Evolutionary conservation across 2,888 invertebrate genomes (phyloP).

Genomic region (Adelognathus sp.): DNA sequence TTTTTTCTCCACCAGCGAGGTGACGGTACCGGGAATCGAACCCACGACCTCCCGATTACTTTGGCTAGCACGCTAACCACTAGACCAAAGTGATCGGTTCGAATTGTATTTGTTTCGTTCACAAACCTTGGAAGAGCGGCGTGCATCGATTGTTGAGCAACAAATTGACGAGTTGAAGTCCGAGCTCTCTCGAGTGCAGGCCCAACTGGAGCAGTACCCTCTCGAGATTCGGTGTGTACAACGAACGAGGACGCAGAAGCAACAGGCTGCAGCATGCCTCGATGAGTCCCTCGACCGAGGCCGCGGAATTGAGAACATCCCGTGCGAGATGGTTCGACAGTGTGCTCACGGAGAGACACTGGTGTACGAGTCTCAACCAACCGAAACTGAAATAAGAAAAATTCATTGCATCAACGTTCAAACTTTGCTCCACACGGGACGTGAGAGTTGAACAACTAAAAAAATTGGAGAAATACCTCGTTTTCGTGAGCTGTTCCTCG

Average conservation of each 20-base stretch:
- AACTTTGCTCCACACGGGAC: not conserved
- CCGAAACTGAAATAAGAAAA: slow-evolving; percentile 85
- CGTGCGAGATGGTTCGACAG: slow-evolving; percentile 76
- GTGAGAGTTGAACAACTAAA: not conserved
- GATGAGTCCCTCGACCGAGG: slow-evolving; percentile 86
- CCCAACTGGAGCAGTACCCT: slow-evolving; percentile 88
- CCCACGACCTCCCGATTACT: too few species aligned
- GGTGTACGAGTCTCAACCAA: slow-evolving; percentile 92
- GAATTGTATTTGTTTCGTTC: not conserved
- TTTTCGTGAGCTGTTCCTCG: slow-evolving; percentile 83
- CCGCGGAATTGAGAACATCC: slow-evolving; percentile 85
- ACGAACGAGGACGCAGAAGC: slow-evolving; percentile 86
- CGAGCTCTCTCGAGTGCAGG: slow-evolving; percentile 85
- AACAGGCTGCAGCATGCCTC: slow-evolving; percentile 88
- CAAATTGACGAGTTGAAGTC: slow-evolving; percentile 84
- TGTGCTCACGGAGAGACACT: slow-evolving; percentile 85
- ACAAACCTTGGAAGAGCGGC: slow-evolving; percentile 73
- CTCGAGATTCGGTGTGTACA: slow-evolving; percentile 86
- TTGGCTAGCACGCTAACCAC: too few species aligned
- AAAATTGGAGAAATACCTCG: slow-evolving; percentile 74
- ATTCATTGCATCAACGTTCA: slow-evolving; percentile 4
- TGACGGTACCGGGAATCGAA: too few species aligned
- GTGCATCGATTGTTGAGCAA: slow-evolving; percentile 83
- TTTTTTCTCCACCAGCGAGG: too few species aligned
- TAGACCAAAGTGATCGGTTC: too few species aligned